Percentiles rank a stretch among this genome's conserved stretches.
Evolutionary conservation across 2,797 vertebrate genomes (phyloP).

Genomic region (Coendou prehensilis): DNA sequence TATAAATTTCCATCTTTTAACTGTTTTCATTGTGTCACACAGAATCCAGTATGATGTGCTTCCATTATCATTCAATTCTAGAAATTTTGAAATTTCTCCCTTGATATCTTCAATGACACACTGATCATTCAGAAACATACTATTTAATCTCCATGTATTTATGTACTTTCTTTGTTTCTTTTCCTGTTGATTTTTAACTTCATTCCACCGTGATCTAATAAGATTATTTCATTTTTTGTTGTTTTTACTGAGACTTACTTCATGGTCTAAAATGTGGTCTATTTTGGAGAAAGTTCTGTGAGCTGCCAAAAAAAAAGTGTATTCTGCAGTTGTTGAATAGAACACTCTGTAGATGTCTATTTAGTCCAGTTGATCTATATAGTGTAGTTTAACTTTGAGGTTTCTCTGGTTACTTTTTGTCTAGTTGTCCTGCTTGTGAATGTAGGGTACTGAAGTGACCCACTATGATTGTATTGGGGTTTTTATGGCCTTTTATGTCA

Average conservation of each 20-base stretch:
- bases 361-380: neutral
- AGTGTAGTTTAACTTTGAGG: neutral
- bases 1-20: neutral
- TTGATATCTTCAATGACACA: neutral
- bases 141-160: neutral
- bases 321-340: neutral
- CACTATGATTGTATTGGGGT: neutral
- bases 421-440: neutral
- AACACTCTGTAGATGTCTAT: neutral
- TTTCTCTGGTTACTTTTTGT: neutral
- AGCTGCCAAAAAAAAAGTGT: neutral
- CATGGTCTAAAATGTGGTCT: neutral
- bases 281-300: neutral
- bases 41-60: neutral
- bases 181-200: neutral
- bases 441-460: neutral
- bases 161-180: neutral
- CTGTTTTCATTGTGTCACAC: neutral
- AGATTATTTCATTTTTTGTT: neutral
- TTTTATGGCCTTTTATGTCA: neutral
- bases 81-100: neutral
- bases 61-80: neutral
- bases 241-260: neutral
- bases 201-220: neutral
- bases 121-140: neutral